Percentiles rank a stretch among this genome's conserved stretches.
Evolutionary conservation across 2,888 invertebrate species (phyloP).

Genomic region (Oasisia sp.): DNA sequence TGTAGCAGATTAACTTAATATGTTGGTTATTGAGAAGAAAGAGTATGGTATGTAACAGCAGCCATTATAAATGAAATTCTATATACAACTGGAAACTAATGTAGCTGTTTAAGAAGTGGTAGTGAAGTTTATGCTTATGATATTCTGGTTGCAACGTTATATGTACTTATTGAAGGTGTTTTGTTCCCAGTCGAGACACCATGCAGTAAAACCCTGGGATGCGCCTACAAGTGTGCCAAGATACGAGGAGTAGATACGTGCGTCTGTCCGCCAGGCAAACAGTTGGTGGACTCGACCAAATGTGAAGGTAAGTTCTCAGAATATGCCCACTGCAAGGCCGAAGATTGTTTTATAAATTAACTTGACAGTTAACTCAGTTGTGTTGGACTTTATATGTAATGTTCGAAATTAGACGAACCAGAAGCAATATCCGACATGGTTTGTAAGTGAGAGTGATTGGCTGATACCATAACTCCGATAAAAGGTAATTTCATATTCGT

Average conservation of each 20-base stretch:
- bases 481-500: not conserved
- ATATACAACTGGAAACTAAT: no score
- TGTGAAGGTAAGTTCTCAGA: not conserved
- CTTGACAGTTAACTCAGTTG: not conserved
- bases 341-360: not conserved
- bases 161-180: not conserved
- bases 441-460: not conserved
- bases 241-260: not conserved
- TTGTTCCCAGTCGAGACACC: not conserved
- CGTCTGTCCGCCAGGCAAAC: slow-evolving; percentile 4
- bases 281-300: not conserved
- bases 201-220: not conserved
- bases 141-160: not conserved
- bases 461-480: not conserved
- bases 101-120: no score
- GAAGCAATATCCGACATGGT: not conserved
- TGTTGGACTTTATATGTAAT: not conserved
- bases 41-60: no score
- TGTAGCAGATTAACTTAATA: no score
- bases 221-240: not conserved
- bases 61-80: no score
- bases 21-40: no score
- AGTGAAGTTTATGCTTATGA: no score
- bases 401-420: not conserved
- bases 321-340: not conserved